Percentiles rank a stretch among this genome's conserved stretches.
Evolutionary conservation across 2,113 vertebrate species (phyloP).

Genomic region (Sapajus apella): DNA sequence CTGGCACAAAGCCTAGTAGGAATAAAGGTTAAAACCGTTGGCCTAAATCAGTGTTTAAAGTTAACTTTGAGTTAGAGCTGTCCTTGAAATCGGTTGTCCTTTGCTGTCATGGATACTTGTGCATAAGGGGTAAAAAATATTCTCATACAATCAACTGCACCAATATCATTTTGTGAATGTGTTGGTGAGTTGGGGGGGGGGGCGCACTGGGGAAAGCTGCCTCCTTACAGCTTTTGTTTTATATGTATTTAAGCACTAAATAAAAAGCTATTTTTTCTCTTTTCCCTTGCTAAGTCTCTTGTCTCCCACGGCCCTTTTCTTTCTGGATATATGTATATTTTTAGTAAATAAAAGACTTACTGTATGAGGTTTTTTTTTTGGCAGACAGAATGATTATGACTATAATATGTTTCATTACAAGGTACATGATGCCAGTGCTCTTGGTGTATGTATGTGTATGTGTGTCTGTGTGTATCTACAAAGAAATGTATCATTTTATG

Average conservation of each 20-base stretch:
- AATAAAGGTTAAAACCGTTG: constrained; percentile 67
- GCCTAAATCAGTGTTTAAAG: constrained; percentile 3
- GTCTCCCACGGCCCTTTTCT: neutral
- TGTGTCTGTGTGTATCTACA: neutral
- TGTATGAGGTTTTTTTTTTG: constrained; percentile 23
- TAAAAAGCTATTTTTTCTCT: constrained; percentile 6
- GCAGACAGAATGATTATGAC: neutral
- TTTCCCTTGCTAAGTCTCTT: constrained; percentile 8
- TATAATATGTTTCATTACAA: constrained; percentile 1
- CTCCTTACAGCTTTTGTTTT: neutral
- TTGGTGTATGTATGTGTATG: neutral
- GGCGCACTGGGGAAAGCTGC: neutral
- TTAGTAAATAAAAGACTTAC: constrained; percentile 60
- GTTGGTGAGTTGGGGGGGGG: too few relatives aligned
- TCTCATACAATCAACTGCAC: neutral
- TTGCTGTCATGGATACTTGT: neutral
- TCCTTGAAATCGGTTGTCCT: neutral
- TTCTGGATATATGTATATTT: neutral
- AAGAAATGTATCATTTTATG: constrained; percentile 52
- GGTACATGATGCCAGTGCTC: neutral
- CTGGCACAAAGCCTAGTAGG: constrained; percentile 40
- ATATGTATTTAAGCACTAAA: constrained; percentile 7
- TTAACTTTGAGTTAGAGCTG: constrained; percentile 48
- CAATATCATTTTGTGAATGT: neutral
- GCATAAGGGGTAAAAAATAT: neutral